phyloP scores from a whole-genome alignment of 2,888 invertebrate species.

The Athrips mouffetella region DNA sequence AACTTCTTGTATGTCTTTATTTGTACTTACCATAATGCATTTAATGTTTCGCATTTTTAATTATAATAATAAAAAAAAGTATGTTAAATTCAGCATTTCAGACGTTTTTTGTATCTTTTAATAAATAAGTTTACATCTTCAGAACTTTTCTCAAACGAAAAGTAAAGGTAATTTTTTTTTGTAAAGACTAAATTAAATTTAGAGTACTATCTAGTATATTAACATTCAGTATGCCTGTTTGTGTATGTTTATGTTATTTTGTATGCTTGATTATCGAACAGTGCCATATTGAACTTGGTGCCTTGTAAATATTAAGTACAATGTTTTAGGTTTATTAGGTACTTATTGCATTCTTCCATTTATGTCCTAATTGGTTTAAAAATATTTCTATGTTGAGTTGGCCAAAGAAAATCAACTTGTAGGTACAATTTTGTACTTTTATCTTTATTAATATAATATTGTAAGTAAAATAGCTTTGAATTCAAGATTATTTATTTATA shows the following conservation, averaged over 20 bases:
- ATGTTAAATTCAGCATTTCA: too few species aligned
- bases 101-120: too few species aligned
- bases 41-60: background rate
- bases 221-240: too few species aligned
- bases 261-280: background rate
- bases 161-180: background rate
- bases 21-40: background rate
- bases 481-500: slow-evolving; percentile 67
- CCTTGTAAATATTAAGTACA: slow-evolving; percentile 36
- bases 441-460: slow-evolving; percentile 39
- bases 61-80: too few species aligned
- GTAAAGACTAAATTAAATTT: too few species aligned
- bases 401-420: slow-evolving; percentile 35
- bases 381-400: slow-evolving; percentile 31
- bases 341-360: background rate
- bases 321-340: slow-evolving; percentile 3
- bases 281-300: slow-evolving; percentile 31
- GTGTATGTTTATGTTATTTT: background rate
- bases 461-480: slow-evolving; percentile 42
- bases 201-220: too few species aligned
- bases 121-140: too few species aligned
- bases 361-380: slow-evolving; percentile 17
- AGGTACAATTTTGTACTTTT: slow-evolving; percentile 27
- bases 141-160: background rate
- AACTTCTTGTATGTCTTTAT: background rate